Percentiles rank a stretch among this genome's conserved stretches.
These are phyloP conservation scores for Cairina moschata DNA, from an alignment of 2,113 vertebrate species.

Conservation along the genomic window DNA sequence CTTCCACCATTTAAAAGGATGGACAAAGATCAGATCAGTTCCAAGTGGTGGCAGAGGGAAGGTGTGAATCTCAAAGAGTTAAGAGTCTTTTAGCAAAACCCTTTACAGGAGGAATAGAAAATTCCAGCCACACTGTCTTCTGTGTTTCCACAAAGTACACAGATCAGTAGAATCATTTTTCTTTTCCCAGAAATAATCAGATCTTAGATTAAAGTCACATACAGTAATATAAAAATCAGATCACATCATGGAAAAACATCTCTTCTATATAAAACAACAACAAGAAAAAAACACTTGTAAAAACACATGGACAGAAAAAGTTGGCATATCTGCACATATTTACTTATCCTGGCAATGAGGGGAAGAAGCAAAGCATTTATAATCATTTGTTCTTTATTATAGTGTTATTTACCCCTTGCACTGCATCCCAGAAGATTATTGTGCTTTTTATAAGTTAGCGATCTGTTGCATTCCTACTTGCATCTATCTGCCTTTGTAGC, in stretches of 20 bases:
- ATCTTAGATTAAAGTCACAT: background rate
- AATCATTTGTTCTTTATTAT: background rate
- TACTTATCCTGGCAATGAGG: background rate
- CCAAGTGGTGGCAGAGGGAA: background rate
- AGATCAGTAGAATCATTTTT: background rate
- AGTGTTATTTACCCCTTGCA: background rate
- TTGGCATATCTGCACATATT: background rate
- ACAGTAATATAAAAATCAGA: background rate
- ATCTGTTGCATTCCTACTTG: background rate
- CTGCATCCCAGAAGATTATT: background rate
- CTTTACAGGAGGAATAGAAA: background rate
- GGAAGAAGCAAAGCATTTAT: background rate
- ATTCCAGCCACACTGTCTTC: background rate
- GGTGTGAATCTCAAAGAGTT: background rate
- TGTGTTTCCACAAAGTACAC: background rate
- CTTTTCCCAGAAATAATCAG: slow-evolving; percentile 2
- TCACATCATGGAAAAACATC: background rate
- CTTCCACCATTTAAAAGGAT: background rate
- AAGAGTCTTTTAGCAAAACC: background rate
- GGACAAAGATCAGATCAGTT: background rate
- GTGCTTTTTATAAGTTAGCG: background rate
- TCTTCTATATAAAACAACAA: background rate
- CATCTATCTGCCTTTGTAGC: background rate
- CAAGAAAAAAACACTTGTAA: background rate
- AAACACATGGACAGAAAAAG: slow-evolving; percentile 5